Evolutionary conservation across 2,888 invertebrate genomes (phyloP).

Genomic region (Chymomyza fuscimana): DNA sequence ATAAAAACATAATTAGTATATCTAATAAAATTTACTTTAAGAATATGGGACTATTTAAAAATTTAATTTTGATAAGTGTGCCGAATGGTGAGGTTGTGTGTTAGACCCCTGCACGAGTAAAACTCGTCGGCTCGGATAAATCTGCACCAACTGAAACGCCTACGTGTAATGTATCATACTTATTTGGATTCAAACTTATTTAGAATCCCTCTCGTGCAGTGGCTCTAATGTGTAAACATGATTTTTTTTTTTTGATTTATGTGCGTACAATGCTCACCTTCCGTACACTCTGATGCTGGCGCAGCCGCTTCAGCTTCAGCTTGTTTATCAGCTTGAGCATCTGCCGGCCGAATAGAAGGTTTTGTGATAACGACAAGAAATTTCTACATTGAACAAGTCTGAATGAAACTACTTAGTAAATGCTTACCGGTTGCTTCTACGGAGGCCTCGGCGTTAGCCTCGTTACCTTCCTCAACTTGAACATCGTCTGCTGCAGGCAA

Average conservation of each 20-base stretch:
- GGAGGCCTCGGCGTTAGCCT: slow-evolving; percentile 2
- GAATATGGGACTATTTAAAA: background rate
- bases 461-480: slow-evolving; percentile 38
- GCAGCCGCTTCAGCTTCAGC: slow-evolving; percentile 62
- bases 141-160: too few relatives aligned
- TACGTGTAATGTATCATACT: too few relatives aligned
- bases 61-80: background rate
- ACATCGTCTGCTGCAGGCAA: slow-evolving; percentile 17
- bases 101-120: background rate
- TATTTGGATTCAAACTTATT: background rate
- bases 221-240: background rate
- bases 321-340: slow-evolving; percentile 67
- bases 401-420: background rate
- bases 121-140: too few relatives aligned
- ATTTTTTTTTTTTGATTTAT: background rate
- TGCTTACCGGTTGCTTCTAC: slow-evolving; percentile 49
- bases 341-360: slow-evolving; percentile 39
- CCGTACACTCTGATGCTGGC: slow-evolving; percentile 42
- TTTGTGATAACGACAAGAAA: background rate
- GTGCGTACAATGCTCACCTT: slow-evolving; percentile 60
- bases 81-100: background rate
- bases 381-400: background rate
- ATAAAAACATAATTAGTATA: background rate
- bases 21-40: background rate
- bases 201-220: background rate